Evolutionary conservation across 2,797 vertebrate species (phyloP).

Genomic region (Muscicapa comitata): DNA sequence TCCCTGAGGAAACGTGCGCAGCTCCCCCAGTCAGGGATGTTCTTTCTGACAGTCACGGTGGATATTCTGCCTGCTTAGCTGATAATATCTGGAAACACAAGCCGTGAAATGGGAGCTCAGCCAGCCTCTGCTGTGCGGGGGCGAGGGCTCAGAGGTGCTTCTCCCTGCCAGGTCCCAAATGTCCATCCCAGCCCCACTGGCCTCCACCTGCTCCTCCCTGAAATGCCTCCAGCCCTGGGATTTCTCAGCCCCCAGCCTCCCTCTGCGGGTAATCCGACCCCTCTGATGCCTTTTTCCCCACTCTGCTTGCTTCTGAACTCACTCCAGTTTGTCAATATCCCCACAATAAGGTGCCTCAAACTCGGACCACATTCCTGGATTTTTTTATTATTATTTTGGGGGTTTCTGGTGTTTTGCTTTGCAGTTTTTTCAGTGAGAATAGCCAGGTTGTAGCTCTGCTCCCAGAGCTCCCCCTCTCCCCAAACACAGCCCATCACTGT

Average conservation of each 20-base stretch:
- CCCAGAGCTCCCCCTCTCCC: neutral
- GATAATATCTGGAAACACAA: neutral
- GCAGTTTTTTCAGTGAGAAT: neutral
- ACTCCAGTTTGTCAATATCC: neutral
- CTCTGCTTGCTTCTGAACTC: neutral
- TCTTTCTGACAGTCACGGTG: constrained; percentile 45
- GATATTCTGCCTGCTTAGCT: neutral
- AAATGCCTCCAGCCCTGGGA: neutral
- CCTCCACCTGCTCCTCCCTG: constrained; percentile 3
- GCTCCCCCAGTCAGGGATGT: neutral
- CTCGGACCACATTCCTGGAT: neutral
- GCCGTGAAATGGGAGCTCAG: constrained; percentile 22
- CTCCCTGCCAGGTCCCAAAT: neutral
- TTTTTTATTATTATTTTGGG: neutral
- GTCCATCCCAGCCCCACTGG: neutral
- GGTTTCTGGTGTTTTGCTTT: neutral
- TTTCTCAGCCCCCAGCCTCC: neutral
- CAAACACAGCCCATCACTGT: neutral
- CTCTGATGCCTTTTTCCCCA: neutral
- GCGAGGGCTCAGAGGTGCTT: neutral
- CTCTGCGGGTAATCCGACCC: neutral
- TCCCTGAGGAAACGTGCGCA: neutral
- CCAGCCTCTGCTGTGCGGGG: fast-evolving
- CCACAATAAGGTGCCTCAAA: neutral
- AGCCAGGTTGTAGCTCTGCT: neutral